These are phyloP conservation scores for Panopea generosa DNA, from an alignment of 2,888 invertebrate genomes.

Conservation along the genomic window DNA sequence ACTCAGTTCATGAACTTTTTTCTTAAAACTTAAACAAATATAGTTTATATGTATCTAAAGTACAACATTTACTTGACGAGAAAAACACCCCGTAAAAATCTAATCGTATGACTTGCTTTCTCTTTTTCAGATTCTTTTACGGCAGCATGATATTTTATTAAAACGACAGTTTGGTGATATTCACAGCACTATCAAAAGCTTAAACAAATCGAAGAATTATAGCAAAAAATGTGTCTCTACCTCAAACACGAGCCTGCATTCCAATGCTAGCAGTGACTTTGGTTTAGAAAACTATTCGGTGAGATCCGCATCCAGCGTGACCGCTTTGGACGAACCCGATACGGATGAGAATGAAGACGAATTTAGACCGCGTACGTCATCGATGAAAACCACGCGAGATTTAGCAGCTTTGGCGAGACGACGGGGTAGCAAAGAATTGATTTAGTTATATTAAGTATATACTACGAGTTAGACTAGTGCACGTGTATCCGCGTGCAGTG, in stretches of 20 bases:
- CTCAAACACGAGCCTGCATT: conserved; percentile 59
- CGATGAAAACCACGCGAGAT: conserved; percentile 79
- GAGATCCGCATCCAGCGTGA: conserved; percentile 71
- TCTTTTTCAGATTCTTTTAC: conserved; percentile 71
- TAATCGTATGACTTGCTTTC: too few species aligned
- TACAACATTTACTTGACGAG: too few species aligned
- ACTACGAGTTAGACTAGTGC: too few species aligned
- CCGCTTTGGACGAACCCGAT: conserved; percentile 62
- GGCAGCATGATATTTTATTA: conserved; percentile 78
- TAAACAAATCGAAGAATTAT: conserved; percentile 48
- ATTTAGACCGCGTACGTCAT: conserved; percentile 75
- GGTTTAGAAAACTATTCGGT: conserved; percentile 68
- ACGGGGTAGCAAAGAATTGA: conserved; percentile 77
- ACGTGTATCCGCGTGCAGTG: too few species aligned
- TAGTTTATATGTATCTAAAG: too few species aligned
- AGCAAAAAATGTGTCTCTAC: conserved; percentile 20
- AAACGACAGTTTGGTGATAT: conserved; percentile 79
- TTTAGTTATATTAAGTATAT: too few species aligned
- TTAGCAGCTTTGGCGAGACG: conserved; percentile 77
- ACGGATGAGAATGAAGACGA: conserved; percentile 55
- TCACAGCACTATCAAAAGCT: conserved; percentile 72
- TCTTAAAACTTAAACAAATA: too few species aligned
- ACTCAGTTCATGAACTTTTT: too few species aligned
- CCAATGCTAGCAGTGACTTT: conserved; percentile 58
- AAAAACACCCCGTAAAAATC: too few species aligned